Conservation (phyloP, 2,888 invertebrate genomes). For the Phyllotreta cruciferae region DNA sequence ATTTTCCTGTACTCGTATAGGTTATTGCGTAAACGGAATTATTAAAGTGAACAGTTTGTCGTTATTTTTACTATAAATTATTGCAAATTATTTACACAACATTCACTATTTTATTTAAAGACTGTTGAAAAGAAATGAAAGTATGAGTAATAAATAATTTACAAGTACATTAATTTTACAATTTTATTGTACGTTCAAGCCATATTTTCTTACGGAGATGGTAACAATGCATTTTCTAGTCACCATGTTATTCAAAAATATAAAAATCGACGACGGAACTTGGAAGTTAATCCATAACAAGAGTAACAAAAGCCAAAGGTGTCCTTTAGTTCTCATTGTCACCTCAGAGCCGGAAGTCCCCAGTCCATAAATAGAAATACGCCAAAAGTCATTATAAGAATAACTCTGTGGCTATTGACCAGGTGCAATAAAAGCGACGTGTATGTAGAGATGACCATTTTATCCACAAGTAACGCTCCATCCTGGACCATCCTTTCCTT, state of each 20-base stretch:
- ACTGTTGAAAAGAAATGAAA: too few relatives aligned
- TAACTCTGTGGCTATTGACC: slow-evolving; percentile 8
- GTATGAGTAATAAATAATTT: too few relatives aligned
- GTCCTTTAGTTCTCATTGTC: slow-evolving; percentile 36
- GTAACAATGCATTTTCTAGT: slow-evolving; percentile 4
- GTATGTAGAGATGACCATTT: slow-evolving; percentile 1
- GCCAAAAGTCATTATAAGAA: slow-evolving; percentile 44
- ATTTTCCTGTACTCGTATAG: too few relatives aligned
- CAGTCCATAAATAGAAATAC: slow-evolving; percentile 43
- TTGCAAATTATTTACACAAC: too few relatives aligned
- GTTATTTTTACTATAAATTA: too few relatives aligned
- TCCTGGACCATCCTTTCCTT: too few relatives aligned
- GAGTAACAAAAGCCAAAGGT: slow-evolving; percentile 28
- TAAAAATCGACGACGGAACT: slow-evolving; percentile 11
- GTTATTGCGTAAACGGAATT: too few relatives aligned
- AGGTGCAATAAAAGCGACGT: slow-evolving; percentile 7
- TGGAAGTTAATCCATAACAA: slow-evolving; percentile 19
- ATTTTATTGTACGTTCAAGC: neutral
- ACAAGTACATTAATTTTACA: too few relatives aligned
- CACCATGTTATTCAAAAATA: slow-evolving; percentile 11
- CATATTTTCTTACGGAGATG: neutral
- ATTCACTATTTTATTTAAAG: too few relatives aligned
- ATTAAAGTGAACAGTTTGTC: too few relatives aligned
- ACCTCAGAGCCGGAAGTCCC: slow-evolving; percentile 40
- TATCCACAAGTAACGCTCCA: too few relatives aligned